Percentiles rank a stretch among this genome's conserved stretches.
phyloP scores from a whole-genome alignment of 2,888 invertebrate species.

The Euphydryas editha region DNA sequence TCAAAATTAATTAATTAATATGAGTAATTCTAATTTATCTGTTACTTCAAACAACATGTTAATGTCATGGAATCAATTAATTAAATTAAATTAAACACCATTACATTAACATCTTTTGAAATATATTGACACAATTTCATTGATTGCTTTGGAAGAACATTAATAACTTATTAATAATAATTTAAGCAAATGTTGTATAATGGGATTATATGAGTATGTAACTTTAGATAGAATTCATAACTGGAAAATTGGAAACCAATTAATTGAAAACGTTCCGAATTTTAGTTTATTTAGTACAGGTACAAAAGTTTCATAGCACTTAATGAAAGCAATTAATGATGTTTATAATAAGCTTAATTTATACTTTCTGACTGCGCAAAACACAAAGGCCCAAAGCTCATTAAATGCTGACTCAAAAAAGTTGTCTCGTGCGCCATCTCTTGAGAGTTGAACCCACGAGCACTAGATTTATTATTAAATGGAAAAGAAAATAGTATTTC shows the following conservation, averaged over 20 bases:
- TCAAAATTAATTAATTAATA: not conserved
- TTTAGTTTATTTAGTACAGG: not conserved
- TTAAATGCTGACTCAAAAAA: constrained; percentile 74
- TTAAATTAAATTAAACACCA: no score
- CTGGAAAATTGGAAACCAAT: not conserved
- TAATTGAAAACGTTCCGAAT: not conserved
- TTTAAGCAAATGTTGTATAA: no score
- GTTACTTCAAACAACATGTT: not conserved
- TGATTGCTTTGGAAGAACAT: no score
- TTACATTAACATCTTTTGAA: no score
- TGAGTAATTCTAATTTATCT: not conserved
- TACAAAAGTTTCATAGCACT: constrained; percentile 3
- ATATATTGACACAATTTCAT: no score
- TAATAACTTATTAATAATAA: no score
- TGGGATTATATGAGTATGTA: not conserved
- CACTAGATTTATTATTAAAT: constrained; percentile 53
- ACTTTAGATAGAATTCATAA: not conserved
- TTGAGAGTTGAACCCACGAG: constrained; percentile 53
- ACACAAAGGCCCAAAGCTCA: constrained; percentile 73
- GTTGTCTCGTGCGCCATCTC: constrained; percentile 58
- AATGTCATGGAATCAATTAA: not conserved
- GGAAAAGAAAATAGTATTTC: constrained; percentile 40
- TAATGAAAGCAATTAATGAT: constrained; percentile 32
- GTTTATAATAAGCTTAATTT: constrained; percentile 53
- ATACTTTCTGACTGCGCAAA: constrained; percentile 54